Conservation (phyloP, 2,888 invertebrate genomes). For the Brachynemurus nebulosus region DNA sequence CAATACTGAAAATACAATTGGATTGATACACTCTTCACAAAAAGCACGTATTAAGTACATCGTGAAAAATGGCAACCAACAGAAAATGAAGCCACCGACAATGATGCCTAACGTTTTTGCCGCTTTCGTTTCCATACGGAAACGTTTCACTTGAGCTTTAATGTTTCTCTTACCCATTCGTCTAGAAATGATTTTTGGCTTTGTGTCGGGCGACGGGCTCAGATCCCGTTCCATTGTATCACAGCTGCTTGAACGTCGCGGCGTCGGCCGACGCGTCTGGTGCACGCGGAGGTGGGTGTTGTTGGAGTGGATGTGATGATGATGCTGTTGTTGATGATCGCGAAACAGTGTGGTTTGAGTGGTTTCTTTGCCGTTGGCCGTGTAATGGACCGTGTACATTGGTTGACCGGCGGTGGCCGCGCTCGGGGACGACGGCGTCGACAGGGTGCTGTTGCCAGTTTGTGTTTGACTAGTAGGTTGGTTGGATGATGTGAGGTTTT, state of each 20-base stretch:
- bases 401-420: slow-evolving; percentile 30
- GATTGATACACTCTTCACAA: slow-evolving; percentile 72
- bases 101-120: slow-evolving; percentile 95
- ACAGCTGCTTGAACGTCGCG: slow-evolving; percentile 37
- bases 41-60: slow-evolving; percentile 85
- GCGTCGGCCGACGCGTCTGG: slow-evolving; percentile 25
- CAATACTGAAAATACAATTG: slow-evolving; percentile 74
- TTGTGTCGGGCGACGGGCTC: slow-evolving; percentile 31
- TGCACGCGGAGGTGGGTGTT: slow-evolving; percentile 44
- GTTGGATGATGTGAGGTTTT: slow-evolving; percentile 30
- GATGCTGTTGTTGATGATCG: slow-evolving; percentile 30
- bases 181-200: slow-evolving; percentile 36
- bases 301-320: slow-evolving; percentile 3
- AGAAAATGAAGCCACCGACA: slow-evolving; percentile 91
- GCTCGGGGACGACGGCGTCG: slow-evolving; percentile 31
- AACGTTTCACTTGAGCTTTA: slow-evolving; percentile 81
- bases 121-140: slow-evolving; percentile 92
- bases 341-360: slow-evolving; percentile 37
- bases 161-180: slow-evolving; percentile 81
- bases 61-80: slow-evolving; percentile 96
- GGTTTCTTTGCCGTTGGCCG: slow-evolving; percentile 46
- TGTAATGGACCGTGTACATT: slow-evolving; percentile 54
- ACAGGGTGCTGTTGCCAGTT: slow-evolving; percentile 20
- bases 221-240: slow-evolving; percentile 34
- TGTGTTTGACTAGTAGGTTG: slow-evolving; percentile 25